phyloP scores from a whole-genome alignment of 2,888 invertebrate species.

The Acronicta alni region DNA sequence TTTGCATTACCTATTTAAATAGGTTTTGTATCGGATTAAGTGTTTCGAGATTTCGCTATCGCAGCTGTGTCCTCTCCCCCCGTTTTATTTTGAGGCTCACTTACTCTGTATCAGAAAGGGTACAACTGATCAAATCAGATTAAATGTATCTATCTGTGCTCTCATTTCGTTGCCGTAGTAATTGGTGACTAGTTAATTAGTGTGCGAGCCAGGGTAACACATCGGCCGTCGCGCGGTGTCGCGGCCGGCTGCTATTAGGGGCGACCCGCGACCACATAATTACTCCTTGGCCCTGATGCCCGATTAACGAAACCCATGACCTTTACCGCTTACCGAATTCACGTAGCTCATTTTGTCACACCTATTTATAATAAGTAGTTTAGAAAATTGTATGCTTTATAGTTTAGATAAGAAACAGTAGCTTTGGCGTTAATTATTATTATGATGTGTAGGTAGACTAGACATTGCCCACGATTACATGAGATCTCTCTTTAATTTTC shows the following conservation, averaged over 20 bases:
- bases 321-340: constrained; percentile 26
- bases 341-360: constrained; percentile 2
- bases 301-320: constrained; percentile 36
- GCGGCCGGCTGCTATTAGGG: constrained; percentile 11
- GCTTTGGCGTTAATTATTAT: too few relatives aligned
- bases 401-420: not conserved
- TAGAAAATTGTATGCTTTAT: not conserved
- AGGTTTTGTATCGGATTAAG: constrained; percentile 41
- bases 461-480: too few relatives aligned
- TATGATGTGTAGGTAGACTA: too few relatives aligned
- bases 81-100: constrained; percentile 24
- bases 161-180: not conserved
- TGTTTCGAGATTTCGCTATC: constrained; percentile 30
- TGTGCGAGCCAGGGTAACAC: constrained; percentile 2
- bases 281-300: constrained; percentile 55
- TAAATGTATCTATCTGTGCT: constrained; percentile 7
- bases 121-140: constrained; percentile 10
- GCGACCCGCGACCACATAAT: constrained; percentile 46
- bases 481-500: not conserved
- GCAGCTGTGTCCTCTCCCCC: constrained; percentile 35
- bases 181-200: constrained; percentile 17
- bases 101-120: constrained; percentile 12
- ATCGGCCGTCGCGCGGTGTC: constrained; percentile 1
- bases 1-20: constrained; percentile 51
- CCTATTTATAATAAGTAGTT: not conserved